phyloP scores from a whole-genome alignment of 1,140 invertebrate genomes.

The Formica selysi region DNA sequence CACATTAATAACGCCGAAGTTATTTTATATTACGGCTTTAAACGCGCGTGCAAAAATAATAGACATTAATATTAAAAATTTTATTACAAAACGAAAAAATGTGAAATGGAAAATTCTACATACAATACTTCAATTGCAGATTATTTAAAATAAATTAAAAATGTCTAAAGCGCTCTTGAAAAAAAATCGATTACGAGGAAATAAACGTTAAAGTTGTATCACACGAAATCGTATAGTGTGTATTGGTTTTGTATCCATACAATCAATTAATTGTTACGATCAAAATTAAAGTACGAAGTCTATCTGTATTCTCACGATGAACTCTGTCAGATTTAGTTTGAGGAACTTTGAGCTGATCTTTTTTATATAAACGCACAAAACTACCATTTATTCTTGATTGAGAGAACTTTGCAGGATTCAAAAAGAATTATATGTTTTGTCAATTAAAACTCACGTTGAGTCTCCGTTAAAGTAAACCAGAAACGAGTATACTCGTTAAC shows the following conservation, averaged over 20 bases:
- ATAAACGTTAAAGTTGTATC: too few relatives aligned
- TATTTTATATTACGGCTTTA: slow-evolving; percentile 37
- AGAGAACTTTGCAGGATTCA: not conserved
- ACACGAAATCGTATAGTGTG: too few relatives aligned
- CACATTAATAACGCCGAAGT: slow-evolving; percentile 24
- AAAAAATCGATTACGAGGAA: too few relatives aligned
- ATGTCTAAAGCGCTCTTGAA: too few relatives aligned
- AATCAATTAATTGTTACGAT: not conserved
- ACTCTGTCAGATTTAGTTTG: slow-evolving; percentile 13
- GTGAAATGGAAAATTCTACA: not conserved
- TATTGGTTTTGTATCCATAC: not conserved
- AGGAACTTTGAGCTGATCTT: not conserved
- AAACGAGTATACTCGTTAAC: not conserved
- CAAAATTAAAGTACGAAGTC: not conserved
- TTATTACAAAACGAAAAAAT: not conserved
- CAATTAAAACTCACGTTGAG: slow-evolving; percentile 25
- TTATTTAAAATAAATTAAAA: not conserved
- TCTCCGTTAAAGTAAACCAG: not conserved
- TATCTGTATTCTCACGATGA: not conserved
- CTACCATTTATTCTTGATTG: slow-evolving; percentile 4
- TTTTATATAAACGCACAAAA: not conserved
- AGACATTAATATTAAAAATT: slow-evolving; percentile 26
- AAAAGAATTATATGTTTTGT: slow-evolving; percentile 16
- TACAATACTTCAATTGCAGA: not conserved
- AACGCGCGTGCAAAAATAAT: not conserved